Conservation (phyloP, 1,140 invertebrate genomes). For the Lutraria rhynchaena region DNA sequence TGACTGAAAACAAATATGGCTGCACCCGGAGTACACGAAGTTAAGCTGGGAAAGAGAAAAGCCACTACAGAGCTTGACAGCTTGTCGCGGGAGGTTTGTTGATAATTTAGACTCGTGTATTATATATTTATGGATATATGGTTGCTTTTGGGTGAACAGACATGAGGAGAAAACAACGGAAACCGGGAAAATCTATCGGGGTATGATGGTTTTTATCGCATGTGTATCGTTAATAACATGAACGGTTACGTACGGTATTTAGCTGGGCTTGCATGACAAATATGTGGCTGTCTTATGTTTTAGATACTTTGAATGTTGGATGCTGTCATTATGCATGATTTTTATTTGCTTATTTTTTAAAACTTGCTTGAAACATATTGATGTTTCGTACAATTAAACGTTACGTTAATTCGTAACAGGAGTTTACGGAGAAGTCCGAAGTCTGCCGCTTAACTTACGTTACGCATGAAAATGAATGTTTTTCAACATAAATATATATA, state of each 20-base stretch:
- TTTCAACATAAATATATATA: no score
- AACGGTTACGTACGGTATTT: conserved; percentile 1
- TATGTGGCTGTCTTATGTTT: background rate
- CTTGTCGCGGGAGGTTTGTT: conserved; percentile 39
- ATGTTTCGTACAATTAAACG: no score
- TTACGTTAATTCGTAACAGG: no score
- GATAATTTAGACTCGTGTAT: conserved; percentile 13
- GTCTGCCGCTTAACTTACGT: background rate
- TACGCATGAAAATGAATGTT: no score
- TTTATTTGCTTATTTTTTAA: background rate
- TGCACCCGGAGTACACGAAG: conserved; percentile 54
- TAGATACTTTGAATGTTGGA: conserved; percentile 6
- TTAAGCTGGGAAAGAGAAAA: conserved; percentile 16
- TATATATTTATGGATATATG: conserved; percentile 46
- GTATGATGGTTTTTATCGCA: conserved; percentile 51
- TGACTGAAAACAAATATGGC: conserved; percentile 56
- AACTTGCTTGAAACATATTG: no score
- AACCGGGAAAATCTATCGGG: conserved; percentile 54
- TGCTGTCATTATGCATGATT: conserved; percentile 17
- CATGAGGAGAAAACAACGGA: conserved; percentile 49
- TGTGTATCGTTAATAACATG: conserved; percentile 5
- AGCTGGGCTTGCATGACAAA: conserved; percentile 2
- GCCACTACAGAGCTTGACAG: conserved; percentile 41
- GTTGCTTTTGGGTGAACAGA: conserved; percentile 42
- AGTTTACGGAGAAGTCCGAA: background rate